phyloP scores from a whole-genome alignment of 37 sponge, comb jelly and placozoan genomes.

The Axinella damicornis region DNA sequence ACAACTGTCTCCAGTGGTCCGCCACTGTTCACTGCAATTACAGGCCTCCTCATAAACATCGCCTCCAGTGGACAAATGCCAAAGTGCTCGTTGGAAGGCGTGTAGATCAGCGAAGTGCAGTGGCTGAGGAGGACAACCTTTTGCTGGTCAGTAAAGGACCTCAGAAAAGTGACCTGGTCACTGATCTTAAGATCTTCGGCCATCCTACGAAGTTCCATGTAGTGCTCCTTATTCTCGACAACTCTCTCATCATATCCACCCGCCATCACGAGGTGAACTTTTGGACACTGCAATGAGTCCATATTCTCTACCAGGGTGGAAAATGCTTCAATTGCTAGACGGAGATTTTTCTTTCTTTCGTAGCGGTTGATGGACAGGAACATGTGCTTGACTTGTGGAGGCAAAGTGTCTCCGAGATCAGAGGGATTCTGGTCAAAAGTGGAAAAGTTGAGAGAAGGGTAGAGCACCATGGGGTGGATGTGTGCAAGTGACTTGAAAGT shows the following conservation, averaged over 20 bases:
- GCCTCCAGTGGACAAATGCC: conserved; percentile 98
- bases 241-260: conserved; percentile 98
- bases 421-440: conserved; percentile 65
- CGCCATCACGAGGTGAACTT: conserved; percentile 87
- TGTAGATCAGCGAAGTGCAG: conserved; percentile 90
- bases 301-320: conserved; percentile 38
- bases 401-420: conserved; percentile 27
- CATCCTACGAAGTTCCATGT: conserved; percentile 71
- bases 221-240: conserved; percentile 92
- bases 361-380: conserved; percentile 95
- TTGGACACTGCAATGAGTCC: conserved; percentile 17
- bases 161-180: conserved; percentile 84
- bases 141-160: conserved; percentile 80
- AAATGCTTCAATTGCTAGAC: conserved; percentile 82
- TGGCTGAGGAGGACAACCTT: conserved; percentile 74
- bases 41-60: conserved; percentile 94
- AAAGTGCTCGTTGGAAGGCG: conserved; percentile 98
- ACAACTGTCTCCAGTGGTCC: conserved; percentile 95
- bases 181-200: conserved; percentile 48
- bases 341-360: conserved; percentile 98
- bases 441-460: conserved; percentile 90
- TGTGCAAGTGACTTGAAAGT: conserved; percentile 69
- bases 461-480: conserved; percentile 65
- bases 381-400: conserved; percentile 38
- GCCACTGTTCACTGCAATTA: conserved; percentile 96